Evolutionary conservation across 2,113 vertebrate genomes (phyloP).

Genomic region (Pomatostomus ruficeps): DNA sequence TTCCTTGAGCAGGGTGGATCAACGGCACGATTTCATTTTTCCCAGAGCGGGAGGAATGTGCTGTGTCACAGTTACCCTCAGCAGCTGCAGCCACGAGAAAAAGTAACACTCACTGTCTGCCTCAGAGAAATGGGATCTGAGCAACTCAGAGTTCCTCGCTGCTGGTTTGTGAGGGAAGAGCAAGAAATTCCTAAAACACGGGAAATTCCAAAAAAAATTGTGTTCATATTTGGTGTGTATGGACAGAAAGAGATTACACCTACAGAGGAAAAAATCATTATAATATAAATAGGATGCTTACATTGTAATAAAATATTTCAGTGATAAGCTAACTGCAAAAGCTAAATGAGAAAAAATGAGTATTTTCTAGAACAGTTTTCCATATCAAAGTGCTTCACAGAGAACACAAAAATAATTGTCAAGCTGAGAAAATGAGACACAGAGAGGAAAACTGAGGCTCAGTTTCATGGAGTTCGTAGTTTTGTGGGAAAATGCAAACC

Average conservation of each 20-base stretch:
- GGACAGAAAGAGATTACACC: not conserved
- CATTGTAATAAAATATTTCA: not conserved
- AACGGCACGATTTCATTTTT: not conserved
- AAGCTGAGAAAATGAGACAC: not conserved
- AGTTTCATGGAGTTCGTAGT: not conserved
- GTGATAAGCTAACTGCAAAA: not conserved
- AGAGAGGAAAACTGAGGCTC: not conserved
- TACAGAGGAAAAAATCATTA: not conserved
- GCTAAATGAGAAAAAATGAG: not conserved
- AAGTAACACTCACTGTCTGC: not conserved
- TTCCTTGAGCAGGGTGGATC: not conserved
- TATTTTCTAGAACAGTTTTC: not conserved
- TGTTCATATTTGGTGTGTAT: not conserved
- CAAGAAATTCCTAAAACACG: not conserved
- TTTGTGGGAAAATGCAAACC: not conserved
- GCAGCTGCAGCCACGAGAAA: not conserved
- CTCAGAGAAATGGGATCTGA: not conserved
- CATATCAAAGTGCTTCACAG: not conserved
- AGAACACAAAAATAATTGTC: not conserved
- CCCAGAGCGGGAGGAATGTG: not conserved
- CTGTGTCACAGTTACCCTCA: not conserved
- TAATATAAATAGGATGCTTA: not conserved
- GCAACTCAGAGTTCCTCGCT: not conserved
- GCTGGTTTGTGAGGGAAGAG: not conserved
- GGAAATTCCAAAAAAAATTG: not conserved